Evolutionary conservation across 2,888 invertebrate genomes (phyloP).

Genomic region (Tetragnatha montana): DNA sequence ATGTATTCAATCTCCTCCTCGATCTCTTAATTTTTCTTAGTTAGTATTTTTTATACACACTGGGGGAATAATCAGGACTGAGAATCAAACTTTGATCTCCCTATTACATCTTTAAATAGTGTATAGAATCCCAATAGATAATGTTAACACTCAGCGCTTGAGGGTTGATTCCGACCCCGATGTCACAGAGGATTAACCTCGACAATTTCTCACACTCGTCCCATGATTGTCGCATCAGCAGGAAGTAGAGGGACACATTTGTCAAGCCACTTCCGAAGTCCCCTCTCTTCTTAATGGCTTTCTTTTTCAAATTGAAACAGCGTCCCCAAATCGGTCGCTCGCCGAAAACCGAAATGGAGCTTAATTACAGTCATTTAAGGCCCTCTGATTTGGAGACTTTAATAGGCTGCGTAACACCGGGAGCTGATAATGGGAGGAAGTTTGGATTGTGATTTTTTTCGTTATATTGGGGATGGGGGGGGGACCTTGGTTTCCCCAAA

Average conservation of each 20-base stretch:
- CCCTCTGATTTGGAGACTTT: background rate
- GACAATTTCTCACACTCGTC: background rate
- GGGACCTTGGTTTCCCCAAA: too few species aligned
- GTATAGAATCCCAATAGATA: too few species aligned
- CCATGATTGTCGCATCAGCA: background rate
- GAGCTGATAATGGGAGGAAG: slow-evolving; percentile 39
- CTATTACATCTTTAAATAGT: too few species aligned
- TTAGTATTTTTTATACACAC: too few species aligned
- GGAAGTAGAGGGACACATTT: background rate
- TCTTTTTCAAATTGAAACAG: slow-evolving; percentile 45
- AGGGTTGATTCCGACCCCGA: too few species aligned
- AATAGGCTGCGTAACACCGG: slow-evolving; percentile 51
- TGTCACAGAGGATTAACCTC: too few species aligned
- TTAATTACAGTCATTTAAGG: slow-evolving; percentile 66
- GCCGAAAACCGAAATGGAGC: slow-evolving; percentile 42
- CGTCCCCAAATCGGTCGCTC: slow-evolving; percentile 38
- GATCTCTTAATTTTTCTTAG: too few species aligned
- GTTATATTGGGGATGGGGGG: too few species aligned
- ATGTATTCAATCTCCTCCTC: too few species aligned
- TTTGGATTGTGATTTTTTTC: background rate
- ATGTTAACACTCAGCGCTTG: too few species aligned
- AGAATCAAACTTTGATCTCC: too few species aligned
- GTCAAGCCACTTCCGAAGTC: background rate
- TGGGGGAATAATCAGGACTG: too few species aligned
- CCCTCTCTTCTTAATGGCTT: slow-evolving; percentile 5